Percentiles rank a stretch among this genome's conserved stretches.
These are phyloP conservation scores for Melieria crassipennis DNA, from an alignment of 2,888 invertebrate genomes.

Conservation along the genomic window DNA sequence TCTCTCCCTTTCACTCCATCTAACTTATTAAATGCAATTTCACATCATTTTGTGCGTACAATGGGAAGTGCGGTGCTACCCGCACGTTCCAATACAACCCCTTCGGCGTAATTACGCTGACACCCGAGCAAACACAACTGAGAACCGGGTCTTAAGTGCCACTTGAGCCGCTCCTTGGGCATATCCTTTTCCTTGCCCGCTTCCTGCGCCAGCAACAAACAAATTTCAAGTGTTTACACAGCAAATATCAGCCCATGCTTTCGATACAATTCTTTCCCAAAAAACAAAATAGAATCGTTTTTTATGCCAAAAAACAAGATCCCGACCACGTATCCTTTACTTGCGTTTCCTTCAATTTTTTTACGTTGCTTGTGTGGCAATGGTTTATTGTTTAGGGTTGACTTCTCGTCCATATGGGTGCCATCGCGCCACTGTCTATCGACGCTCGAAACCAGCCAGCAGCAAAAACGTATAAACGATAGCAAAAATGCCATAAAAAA, in stretches of 20 bases:
- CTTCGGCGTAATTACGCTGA: slow-evolving; percentile 31
- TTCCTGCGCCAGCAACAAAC: background rate
- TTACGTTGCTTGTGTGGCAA: background rate
- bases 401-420: background rate
- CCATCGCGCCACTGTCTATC: no score
- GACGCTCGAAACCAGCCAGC: slow-evolving; percentile 1
- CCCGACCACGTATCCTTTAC: background rate
- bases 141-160: background rate
- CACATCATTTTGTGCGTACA: slow-evolving; percentile 24
- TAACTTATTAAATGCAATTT: slow-evolving; percentile 35
- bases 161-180: slow-evolving; percentile 16
- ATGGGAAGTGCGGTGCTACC: slow-evolving; percentile 3
- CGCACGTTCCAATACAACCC: slow-evolving; percentile 32
- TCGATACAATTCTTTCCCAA: slow-evolving; percentile 1
- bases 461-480: background rate
- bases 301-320: no score
- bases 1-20: background rate
- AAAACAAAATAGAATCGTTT: no score
- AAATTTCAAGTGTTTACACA: slow-evolving; percentile 21
- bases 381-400: background rate
- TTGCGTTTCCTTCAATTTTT: slow-evolving; percentile 1
- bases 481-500: slow-evolving; percentile 13
- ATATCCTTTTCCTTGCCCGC: slow-evolving; percentile 3
- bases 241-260: slow-evolving; percentile 1
- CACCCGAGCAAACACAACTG: background rate